These are phyloP conservation scores for Urocynchramus pylzowi DNA, from an alignment of 2,113 vertebrate species.

Conservation along the genomic window DNA sequence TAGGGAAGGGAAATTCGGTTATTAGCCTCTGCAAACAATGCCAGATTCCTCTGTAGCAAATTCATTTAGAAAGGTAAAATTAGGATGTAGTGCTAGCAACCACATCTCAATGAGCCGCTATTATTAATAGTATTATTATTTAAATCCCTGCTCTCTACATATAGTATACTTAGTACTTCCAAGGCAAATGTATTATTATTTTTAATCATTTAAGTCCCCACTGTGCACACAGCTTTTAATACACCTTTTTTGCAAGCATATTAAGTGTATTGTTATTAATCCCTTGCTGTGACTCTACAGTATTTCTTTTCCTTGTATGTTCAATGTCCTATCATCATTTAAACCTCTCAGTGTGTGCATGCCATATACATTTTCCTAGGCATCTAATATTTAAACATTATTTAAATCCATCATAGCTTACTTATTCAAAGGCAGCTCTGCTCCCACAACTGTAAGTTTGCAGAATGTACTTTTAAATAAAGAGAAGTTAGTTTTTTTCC, in stretches of 20 bases:
- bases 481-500: not conserved
- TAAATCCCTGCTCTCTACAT: slow-evolving; percentile 24
- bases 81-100: not conserved
- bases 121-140: slow-evolving; percentile 54
- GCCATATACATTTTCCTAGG: not conserved
- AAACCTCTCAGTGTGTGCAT: not conserved
- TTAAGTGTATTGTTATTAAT: slow-evolving; percentile 30
- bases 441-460: not conserved
- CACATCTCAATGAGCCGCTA: slow-evolving; percentile 1
- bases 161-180: slow-evolving; percentile 16
- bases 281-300: slow-evolving; percentile 8
- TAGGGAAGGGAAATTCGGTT: slow-evolving; percentile 35
- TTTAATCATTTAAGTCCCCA: slow-evolving; percentile 9
- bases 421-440: slow-evolving; percentile 27
- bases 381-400: slow-evolving; percentile 27
- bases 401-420: slow-evolving; percentile 39
- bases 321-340: not conserved
- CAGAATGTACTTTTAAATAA: slow-evolving; percentile 33
- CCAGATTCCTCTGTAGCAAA: slow-evolving; percentile 44
- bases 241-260: slow-evolving; percentile 29
- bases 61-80: slow-evolving; percentile 17
- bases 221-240: slow-evolving; percentile 18
- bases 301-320: slow-evolving; percentile 6
- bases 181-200: slow-evolving; percentile 54
- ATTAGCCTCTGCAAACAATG: slow-evolving; percentile 51